Evolutionary conservation across 2,113 vertebrate genomes (phyloP).

Genomic region (Alligator mississippiensis): DNA sequence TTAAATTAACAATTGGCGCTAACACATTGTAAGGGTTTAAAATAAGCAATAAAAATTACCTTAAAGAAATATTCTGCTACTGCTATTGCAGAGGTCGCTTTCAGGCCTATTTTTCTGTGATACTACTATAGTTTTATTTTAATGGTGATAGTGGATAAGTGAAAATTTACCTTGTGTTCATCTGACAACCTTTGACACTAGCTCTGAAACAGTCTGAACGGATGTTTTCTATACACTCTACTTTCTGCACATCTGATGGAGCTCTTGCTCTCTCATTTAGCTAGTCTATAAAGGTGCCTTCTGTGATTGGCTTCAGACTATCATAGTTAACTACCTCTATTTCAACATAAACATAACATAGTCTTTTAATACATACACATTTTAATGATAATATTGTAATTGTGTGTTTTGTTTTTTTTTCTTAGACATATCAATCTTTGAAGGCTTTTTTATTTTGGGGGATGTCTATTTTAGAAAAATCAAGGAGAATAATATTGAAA

Average conservation of each 20-base stretch:
- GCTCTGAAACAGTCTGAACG: too few species aligned
- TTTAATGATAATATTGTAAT: not conserved
- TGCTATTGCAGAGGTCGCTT: not conserved
- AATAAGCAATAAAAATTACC: not conserved
- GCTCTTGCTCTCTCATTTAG: too few species aligned
- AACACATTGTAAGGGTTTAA: too few species aligned
- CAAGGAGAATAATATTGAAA: not conserved
- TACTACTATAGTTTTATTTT: not conserved
- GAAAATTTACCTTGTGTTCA: not conserved
- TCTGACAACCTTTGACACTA: too few species aligned
- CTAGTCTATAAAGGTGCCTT: too few species aligned
- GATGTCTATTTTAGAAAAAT: not conserved
- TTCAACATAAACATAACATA: not conserved
- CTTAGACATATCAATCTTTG: not conserved
- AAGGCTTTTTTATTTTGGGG: not conserved
- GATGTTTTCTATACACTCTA: too few species aligned
- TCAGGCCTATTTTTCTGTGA: not conserved
- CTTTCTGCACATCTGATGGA: too few species aligned
- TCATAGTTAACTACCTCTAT: not conserved
- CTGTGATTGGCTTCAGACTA: too few species aligned
- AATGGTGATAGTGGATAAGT: not conserved
- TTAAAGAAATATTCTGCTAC: not conserved
- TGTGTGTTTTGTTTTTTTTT: not conserved
- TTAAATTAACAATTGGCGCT: too few species aligned
- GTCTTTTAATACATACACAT: rapidly evolving